A percentile compares a stretch with the other conserved stretches of the same genome.
phyloP scores from a whole-genome alignment of 2,888 invertebrate genomes.

The Orgyia antiqua region DNA sequence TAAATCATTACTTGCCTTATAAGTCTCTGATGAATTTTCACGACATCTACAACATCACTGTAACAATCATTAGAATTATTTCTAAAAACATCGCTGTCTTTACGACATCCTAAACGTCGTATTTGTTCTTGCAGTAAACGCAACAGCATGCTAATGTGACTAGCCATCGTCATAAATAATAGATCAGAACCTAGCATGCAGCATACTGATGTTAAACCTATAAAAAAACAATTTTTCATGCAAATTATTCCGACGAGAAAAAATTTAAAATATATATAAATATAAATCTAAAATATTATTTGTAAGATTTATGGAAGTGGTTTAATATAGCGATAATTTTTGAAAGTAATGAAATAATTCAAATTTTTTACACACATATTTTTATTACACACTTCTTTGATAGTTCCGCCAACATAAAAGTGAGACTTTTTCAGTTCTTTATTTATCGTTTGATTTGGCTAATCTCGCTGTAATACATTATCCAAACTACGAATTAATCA shows the following conservation, averaged over 20 bases:
- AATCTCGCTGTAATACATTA: too few species aligned
- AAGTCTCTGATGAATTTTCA: constrained; percentile 53
- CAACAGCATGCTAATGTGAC: constrained; percentile 57
- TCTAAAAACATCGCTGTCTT: background rate
- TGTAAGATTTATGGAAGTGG: too few species aligned
- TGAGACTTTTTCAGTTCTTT: too few species aligned
- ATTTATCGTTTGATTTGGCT: too few species aligned
- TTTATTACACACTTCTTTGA: too few species aligned
- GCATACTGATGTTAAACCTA: constrained; percentile 49
- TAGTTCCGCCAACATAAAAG: too few species aligned
- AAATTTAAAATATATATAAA: background rate
- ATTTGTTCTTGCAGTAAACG: constrained; percentile 50
- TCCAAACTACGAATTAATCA: too few species aligned
- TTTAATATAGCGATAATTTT: too few species aligned
- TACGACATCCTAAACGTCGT: constrained; percentile 30
- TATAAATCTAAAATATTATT: too few species aligned
- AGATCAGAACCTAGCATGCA: constrained; percentile 56
- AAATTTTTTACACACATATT: too few species aligned
- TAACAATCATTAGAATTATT: constrained; percentile 32
- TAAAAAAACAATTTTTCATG: too few species aligned
- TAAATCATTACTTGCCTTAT: constrained; percentile 52
- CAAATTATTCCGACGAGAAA: background rate
- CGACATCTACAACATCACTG: constrained; percentile 39
- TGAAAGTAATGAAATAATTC: too few species aligned
- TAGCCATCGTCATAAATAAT: constrained; percentile 59